Evolutionary conservation across 2,888 invertebrate genomes (phyloP), one percentile per base, ranked within the genome.

Genomic region (Drepana falcataria): DNA sequence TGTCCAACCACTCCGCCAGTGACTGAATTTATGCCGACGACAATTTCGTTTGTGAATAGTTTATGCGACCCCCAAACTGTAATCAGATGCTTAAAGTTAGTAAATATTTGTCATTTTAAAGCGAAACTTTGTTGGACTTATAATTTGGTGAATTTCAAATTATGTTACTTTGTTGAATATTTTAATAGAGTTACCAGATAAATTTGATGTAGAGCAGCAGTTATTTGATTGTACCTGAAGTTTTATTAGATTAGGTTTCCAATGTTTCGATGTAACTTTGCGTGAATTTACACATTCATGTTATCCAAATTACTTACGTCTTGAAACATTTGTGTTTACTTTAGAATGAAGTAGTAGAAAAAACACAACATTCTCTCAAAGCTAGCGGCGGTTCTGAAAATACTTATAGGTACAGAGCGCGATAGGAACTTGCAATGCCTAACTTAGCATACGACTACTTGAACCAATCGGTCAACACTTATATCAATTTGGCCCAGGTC

Each of bases 11-110:
- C 35, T 66, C 64, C 65, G 63, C 66, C 67, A 63, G 58, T 54
- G 55, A 37, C 53, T 53, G 59, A 60, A 63, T 67, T 64, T 66
- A 9, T 61, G 64, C 61, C 63, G 58, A 57, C 67, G 65, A 71
- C 64, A 69, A 68, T 51, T 68, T 68, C 66, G 66, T 67, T 66
- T 66, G 68, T 66, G 65, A 66, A 71, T 68, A 68, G 68, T 69
- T 69, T 56, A 61, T 63, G 55, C 47, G 51, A 55, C 57, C 48
- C 55, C 56, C 51, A 53, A 51, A 44, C 53, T 48, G 58, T 59
- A 59, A 63, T 60, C 53, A 54, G 48, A 33, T 41, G 56, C 48
- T 60, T 53, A 35, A 55, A 59, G 57, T 60, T 60, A 54, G 59
- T 49, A 57, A 48, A 47, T 48, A 55, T 58, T 55, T 48, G 35